Percentiles rank a stretch among this genome's conserved stretches.
Conservation (phyloP, 1,140 invertebrate species). For the Steinernema feltiae region DNA sequence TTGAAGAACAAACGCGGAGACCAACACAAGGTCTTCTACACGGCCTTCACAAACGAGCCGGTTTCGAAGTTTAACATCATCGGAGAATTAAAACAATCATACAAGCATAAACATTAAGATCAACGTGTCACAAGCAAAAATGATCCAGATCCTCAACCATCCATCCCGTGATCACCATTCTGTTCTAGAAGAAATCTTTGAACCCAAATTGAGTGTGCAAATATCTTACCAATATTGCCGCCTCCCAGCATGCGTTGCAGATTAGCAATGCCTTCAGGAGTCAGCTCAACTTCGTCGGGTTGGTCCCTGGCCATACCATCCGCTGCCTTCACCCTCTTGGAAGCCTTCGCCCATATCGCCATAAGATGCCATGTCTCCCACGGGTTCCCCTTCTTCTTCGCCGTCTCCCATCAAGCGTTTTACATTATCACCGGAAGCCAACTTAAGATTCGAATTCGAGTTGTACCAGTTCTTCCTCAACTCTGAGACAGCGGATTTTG, state of each 20-base stretch:
- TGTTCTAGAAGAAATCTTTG: not conserved
- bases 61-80: no score
- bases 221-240: not conserved
- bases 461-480: conserved; percentile 68
- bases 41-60: not conserved
- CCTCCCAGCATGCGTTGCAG: conserved; percentile 31
- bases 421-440: conserved; percentile 64
- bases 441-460: conserved; percentile 68
- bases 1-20: not conserved
- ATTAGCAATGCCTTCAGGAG: conserved; percentile 33
- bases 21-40: not conserved
- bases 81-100: no score
- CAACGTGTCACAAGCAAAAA: not conserved
- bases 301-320: not conserved
- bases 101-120: not conserved
- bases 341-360: not conserved
- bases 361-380: not conserved
- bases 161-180: not conserved
- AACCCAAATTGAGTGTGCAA: not conserved
- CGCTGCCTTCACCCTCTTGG: conserved; percentile 1
- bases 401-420: conserved; percentile 16
- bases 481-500: conserved; percentile 64
- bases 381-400: conserved; percentile 17
- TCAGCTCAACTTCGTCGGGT: conserved; percentile 22
- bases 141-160: not conserved